A percentile compares a stretch with the other conserved stretches of the same genome.
These are phyloP conservation scores for Drosophila recens DNA, from an alignment of 2,888 invertebrate genomes.

Conservation along the genomic window DNA sequence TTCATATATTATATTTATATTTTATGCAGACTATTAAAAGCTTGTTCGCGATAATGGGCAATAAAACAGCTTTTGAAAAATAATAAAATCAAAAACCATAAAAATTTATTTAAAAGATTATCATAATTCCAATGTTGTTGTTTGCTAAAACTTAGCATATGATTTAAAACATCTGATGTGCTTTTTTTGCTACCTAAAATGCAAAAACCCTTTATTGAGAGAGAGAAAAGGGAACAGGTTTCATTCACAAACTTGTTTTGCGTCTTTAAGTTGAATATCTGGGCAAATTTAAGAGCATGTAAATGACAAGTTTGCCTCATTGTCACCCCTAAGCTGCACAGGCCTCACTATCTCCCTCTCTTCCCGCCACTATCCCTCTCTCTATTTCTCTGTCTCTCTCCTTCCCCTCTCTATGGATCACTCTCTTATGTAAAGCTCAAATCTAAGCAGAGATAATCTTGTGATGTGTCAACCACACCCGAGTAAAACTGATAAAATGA, in stretches of 20 bases:
- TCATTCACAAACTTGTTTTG: constrained; percentile 20
- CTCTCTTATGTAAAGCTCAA: constrained; percentile 44
- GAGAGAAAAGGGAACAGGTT: constrained; percentile 7
- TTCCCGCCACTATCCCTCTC: neutral
- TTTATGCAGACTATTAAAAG: neutral
- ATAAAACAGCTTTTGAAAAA: neutral
- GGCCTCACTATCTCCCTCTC: neutral
- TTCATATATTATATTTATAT: neutral
- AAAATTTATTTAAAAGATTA: neutral
- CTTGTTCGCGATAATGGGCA: neutral
- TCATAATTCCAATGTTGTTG: neutral
- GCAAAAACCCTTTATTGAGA: neutral
- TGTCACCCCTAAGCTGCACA: constrained; percentile 2
- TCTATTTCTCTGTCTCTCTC: neutral
- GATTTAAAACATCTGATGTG: neutral
- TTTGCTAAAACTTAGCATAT: too few species aligned
- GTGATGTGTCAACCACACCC: constrained; percentile 21
- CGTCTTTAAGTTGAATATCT: constrained; percentile 2
- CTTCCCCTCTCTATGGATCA: constrained; percentile 3
- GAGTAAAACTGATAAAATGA: constrained; percentile 1
- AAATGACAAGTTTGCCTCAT: too few species aligned
- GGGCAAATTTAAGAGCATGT: neutral
- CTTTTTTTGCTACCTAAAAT: neutral
- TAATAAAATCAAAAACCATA: too few species aligned
- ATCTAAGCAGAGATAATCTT: constrained; percentile 4